Percentiles rank a stretch among this genome's conserved stretches.
These are phyloP conservation scores for Struthidea cinerea DNA, from an alignment of 2,113 vertebrate species.

Conservation along the genomic window DNA sequence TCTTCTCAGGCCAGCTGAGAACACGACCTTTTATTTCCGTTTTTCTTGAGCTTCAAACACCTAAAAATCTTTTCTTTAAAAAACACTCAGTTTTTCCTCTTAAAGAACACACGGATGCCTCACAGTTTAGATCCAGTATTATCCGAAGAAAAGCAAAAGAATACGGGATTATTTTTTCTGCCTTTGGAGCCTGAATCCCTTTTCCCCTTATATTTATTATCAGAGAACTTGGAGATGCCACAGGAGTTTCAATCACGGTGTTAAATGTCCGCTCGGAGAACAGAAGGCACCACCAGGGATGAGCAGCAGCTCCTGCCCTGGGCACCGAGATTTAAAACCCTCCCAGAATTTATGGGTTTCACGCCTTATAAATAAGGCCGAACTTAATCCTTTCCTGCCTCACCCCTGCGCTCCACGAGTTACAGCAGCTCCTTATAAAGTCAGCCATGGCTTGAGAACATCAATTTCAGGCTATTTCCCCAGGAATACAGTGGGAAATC, in stretches of 20 bases:
- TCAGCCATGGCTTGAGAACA: not conserved
- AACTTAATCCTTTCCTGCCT: not conserved
- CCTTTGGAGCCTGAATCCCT: not conserved
- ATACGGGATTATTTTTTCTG: not conserved
- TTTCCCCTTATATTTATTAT: not conserved
- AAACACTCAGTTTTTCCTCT: rapidly evolving
- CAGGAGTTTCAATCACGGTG: not conserved
- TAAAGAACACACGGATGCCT: not conserved
- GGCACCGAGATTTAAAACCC: not conserved
- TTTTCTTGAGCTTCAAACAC: not conserved
- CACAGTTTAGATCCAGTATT: not conserved
- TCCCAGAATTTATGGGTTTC: not conserved
- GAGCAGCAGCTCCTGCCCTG: not conserved
- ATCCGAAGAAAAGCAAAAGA: not conserved
- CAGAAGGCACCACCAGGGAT: not conserved
- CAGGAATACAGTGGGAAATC: not conserved
- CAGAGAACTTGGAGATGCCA: not conserved
- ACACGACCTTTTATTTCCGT: not conserved
- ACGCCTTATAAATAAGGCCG: not conserved
- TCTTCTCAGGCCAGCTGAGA: not conserved
- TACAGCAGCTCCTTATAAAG: not conserved
- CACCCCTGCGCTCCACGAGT: not conserved
- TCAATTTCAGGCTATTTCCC: not conserved
- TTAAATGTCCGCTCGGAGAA: not conserved
- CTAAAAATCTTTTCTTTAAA: not conserved